A percentile compares a stretch with the other conserved stretches of the same genome.
Conservation (phyloP, 2,113 vertebrate species). For the Neoarius graeffei region DNA sequence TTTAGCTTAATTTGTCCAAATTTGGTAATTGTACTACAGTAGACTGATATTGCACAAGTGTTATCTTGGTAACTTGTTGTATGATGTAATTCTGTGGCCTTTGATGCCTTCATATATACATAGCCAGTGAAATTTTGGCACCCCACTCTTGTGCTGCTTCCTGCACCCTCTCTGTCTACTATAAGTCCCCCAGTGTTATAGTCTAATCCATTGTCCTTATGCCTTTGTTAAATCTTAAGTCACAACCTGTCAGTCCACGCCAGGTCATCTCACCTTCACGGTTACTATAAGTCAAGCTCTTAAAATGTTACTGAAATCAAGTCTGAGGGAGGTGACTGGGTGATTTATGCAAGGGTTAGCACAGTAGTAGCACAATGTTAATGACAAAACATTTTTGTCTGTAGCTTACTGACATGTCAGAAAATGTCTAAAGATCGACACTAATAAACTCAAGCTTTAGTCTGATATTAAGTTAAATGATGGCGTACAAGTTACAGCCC, state of each 20-base stretch:
- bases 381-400: background rate
- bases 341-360: background rate
- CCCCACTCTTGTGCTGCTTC: background rate
- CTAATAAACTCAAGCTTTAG: background rate
- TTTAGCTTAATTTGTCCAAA: background rate
- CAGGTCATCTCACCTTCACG: background rate
- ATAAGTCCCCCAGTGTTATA: background rate
- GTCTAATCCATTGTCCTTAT: background rate
- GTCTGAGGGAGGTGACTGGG: background rate
- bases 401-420: background rate
- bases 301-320: background rate
- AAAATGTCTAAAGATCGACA: background rate
- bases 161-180: background rate
- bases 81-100: background rate
- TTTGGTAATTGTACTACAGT: background rate
- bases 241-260: background rate
- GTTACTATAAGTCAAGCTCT: background rate
- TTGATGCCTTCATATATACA: background rate
- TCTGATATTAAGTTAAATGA: background rate
- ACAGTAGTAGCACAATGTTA: background rate
- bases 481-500: background rate
- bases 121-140: background rate
- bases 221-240: background rate
- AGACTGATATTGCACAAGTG: background rate
- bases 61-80: background rate